Evolutionary conservation across 2,113 vertebrate genomes (phyloP).

Genomic region (Microtus richardsoni): DNA sequence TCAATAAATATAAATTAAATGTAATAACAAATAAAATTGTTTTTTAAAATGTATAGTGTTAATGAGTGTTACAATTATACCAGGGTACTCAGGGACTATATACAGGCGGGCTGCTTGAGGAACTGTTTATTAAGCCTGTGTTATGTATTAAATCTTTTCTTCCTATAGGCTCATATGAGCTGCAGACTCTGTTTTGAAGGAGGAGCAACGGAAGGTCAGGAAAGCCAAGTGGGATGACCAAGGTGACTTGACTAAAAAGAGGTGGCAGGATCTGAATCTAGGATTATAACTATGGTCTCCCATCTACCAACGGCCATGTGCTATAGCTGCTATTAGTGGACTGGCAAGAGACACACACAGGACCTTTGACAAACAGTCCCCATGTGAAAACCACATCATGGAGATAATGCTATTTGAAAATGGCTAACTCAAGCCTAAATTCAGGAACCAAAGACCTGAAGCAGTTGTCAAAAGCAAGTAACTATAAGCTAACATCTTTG

Average conservation of each 20-base stretch:
- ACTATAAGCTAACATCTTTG: background rate
- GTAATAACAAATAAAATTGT: slow-evolving; percentile 13
- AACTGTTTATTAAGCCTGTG: background rate
- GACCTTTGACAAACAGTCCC: background rate
- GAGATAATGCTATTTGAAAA: background rate
- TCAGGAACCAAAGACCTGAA: background rate
- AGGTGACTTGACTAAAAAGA: background rate
- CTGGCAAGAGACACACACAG: background rate
- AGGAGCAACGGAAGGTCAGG: background rate
- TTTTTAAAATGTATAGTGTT: background rate
- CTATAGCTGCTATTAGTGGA: background rate
- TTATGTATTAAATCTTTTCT: background rate
- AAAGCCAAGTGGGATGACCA: background rate
- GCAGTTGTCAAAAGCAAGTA: background rate
- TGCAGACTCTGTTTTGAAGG: background rate
- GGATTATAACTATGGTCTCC: rapidly evolving
- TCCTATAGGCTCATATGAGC: background rate
- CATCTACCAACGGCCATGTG: no score
- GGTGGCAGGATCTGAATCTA: background rate
- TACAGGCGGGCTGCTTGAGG: background rate
- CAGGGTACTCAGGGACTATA: background rate
- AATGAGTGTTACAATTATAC: slow-evolving; percentile 31
- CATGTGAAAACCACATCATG: background rate
- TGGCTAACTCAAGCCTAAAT: background rate
- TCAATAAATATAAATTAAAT: slow-evolving; percentile 51